Conservation (phyloP, 2,888 invertebrate species). For the Altica lythri region DNA sequence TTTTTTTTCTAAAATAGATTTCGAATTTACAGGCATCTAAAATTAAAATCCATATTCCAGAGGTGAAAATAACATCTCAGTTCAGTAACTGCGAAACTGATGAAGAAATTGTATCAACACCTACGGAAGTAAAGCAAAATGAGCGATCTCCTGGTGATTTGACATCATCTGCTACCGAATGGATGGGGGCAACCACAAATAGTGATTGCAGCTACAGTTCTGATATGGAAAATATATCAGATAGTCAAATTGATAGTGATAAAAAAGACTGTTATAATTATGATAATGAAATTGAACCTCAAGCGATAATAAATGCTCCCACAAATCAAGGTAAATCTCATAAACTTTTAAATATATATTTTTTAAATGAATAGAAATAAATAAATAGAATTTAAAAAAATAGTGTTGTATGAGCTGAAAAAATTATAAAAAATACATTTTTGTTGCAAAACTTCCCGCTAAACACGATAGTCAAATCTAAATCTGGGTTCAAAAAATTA, state of each 20-base stretch:
- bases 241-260: conserved; percentile 54
- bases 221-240: conserved; percentile 60
- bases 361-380: not conserved
- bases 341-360: too few species aligned
- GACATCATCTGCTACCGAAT: conserved; percentile 60
- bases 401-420: too few species aligned
- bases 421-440: too few species aligned
- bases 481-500: too few species aligned
- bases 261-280: conserved; percentile 55
- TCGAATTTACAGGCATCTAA: conserved; percentile 13
- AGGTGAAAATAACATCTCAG: conserved; percentile 41
- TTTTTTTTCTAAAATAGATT: too few species aligned
- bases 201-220: conserved; percentile 86
- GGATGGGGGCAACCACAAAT: conserved; percentile 90
- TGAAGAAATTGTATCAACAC: conserved; percentile 45
- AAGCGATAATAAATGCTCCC: conserved; percentile 72
- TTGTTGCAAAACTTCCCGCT: too few species aligned
- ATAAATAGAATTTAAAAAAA: too few species aligned
- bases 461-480: too few species aligned
- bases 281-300: conserved; percentile 74
- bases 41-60: conserved; percentile 37
- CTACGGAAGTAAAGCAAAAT: conserved; percentile 29
- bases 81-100: conserved; percentile 47
- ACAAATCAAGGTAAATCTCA: conserved; percentile 48
- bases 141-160: conserved; percentile 25